These are phyloP conservation scores for Drosophila testacea DNA, from an alignment of 2,888 invertebrate species.

Conservation along the genomic window DNA sequence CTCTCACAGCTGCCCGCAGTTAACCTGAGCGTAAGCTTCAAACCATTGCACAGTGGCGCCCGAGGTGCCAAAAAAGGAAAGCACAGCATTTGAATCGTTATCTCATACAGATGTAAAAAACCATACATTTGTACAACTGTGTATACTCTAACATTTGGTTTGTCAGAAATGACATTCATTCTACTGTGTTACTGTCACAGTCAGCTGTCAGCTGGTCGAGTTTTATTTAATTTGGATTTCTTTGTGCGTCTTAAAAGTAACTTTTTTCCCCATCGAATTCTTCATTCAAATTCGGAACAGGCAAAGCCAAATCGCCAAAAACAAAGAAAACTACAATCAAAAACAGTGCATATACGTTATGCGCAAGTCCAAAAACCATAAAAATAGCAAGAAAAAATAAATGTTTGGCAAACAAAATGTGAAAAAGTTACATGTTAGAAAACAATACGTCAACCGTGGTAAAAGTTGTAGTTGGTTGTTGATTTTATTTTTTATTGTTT, in stretches of 20 bases:
- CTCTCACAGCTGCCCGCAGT: slow-evolving; percentile 34
- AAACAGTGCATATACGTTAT: slow-evolving; percentile 3
- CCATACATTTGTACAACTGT: neutral
- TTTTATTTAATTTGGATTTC: neutral
- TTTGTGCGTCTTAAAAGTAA: neutral
- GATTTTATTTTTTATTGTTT: slow-evolving; percentile 1
- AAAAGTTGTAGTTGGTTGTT: slow-evolving; percentile 20
- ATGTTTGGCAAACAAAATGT: slow-evolving; percentile 22
- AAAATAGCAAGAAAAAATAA: neutral
- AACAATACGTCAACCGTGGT: slow-evolving; percentile 9
- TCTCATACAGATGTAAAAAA: slow-evolving; percentile 20
- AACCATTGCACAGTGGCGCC: slow-evolving; percentile 48
- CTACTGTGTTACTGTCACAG: slow-evolving; percentile 17
- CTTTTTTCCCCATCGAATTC: neutral
- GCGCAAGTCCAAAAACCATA: slow-evolving; percentile 2
- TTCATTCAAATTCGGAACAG: neutral
- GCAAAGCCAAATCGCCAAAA: neutral
- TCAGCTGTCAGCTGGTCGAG: slow-evolving; percentile 26
- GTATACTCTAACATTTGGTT: slow-evolving; percentile 10
- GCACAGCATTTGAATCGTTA: slow-evolving; percentile 22
- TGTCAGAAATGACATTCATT: slow-evolving; percentile 31
- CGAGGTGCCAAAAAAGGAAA: slow-evolving; percentile 44
- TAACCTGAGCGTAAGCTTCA: slow-evolving; percentile 14
- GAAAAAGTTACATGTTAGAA: slow-evolving; percentile 12
- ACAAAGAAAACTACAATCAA: slow-evolving; percentile 3